Percentiles rank a stretch among this genome's conserved stretches.
Conservation (phyloP, 2,797 vertebrate genomes). For the Enteromius thamalakanensis region DNA sequence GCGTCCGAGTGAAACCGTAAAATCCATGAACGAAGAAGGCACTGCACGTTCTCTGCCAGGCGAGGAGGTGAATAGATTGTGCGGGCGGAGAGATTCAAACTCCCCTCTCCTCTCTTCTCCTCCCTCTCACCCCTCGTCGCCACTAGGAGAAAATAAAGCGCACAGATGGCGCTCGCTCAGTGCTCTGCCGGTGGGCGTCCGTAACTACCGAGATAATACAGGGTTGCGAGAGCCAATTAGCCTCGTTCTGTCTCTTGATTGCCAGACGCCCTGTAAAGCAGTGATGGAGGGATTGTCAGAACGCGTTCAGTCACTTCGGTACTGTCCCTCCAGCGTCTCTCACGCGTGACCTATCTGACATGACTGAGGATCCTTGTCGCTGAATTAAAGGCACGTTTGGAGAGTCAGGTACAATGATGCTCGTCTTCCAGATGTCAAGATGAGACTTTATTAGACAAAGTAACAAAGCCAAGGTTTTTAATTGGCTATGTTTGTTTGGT, state of each 20-base stretch:
- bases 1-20: conserved; percentile 28
- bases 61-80: conserved; percentile 35
- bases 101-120: conserved; percentile 27
- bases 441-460: too few relatives aligned
- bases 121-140: not conserved
- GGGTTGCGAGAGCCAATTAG: conserved; percentile 35
- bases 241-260: conserved; percentile 16
- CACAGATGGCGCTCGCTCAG: conserved; percentile 60
- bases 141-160: conserved; percentile 43
- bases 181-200: conserved; percentile 51
- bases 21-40: conserved; percentile 46
- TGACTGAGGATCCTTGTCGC: conserved; percentile 6
- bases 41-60: conserved; percentile 7
- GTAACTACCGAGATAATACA: conserved; percentile 41
- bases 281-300: conserved; percentile 12
- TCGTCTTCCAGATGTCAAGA: too few relatives aligned
- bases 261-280: conserved; percentile 26
- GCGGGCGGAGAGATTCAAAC: conserved; percentile 47
- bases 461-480: too few relatives aligned
- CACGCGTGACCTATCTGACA: not conserved
- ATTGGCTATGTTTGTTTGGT: too few relatives aligned
- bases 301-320: not conserved
- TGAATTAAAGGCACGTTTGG: not conserved
- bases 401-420: not conserved
- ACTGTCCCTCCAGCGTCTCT: not conserved